These are phyloP conservation scores for Caretta caretta DNA, from an alignment of 2,113 vertebrate genomes.

Conservation along the genomic window DNA sequence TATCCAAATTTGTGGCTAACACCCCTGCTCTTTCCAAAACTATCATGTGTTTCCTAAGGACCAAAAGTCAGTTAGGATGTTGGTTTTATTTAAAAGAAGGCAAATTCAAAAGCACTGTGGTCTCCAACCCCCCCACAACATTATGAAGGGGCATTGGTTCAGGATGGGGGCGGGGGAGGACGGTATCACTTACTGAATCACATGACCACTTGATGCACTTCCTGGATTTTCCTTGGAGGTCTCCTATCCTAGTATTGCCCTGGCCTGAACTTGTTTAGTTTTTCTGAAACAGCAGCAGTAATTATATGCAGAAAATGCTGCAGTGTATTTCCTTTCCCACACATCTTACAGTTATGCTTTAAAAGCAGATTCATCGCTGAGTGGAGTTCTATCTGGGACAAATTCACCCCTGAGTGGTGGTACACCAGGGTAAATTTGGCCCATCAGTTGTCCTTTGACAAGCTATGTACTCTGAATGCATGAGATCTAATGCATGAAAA, in stretches of 20 bases:
- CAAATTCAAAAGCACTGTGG: not conserved
- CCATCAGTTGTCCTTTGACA: not conserved
- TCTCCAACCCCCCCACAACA: not conserved
- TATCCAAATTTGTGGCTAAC: not conserved
- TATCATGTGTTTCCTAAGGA: not conserved
- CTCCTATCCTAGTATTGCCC: not conserved
- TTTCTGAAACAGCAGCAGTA: not conserved
- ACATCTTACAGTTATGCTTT: not conserved
- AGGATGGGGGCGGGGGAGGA: not conserved
- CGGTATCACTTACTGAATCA: not conserved
- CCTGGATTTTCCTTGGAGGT: rapidly evolving
- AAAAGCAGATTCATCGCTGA: not conserved
- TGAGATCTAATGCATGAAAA: not conserved
- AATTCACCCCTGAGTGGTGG: conserved; percentile 15
- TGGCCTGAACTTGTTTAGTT: not conserved
- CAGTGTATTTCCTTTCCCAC: not conserved
- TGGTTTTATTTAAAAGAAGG: not conserved
- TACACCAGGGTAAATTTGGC: not conserved
- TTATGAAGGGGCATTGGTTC: not conserved
- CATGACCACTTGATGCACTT: not conserved
- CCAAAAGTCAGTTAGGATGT: not conserved
- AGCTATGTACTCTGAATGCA: not conserved
- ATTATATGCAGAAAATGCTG: not conserved
- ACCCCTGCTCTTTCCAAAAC: not conserved
- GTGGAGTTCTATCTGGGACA: conserved; percentile 11